These are phyloP conservation scores for Rafetus swinhoei DNA, from an alignment of 2,113 vertebrate species.

Conservation along the genomic window DNA sequence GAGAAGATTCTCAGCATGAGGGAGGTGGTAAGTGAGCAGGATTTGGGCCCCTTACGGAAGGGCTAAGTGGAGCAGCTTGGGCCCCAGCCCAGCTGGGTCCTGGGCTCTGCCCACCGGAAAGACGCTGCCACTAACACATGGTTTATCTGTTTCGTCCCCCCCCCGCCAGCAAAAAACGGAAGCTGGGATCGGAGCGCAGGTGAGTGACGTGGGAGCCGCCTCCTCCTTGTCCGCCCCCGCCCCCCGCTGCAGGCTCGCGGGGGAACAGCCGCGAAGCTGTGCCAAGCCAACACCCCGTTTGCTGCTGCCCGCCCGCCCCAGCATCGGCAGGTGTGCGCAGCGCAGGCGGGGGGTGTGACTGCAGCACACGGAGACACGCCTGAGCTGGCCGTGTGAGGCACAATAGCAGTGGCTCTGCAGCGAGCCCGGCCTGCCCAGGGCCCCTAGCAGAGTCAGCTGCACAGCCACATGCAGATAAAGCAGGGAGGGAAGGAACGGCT, in stretches of 20 bases:
- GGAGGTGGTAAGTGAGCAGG: background rate
- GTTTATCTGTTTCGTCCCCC: constrained; percentile 53
- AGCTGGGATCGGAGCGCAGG: constrained; percentile 81
- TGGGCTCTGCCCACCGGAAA: background rate
- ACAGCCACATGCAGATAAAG: too few species aligned
- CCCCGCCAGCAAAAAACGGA: constrained; percentile 82
- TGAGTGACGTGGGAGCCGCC: constrained; percentile 55
- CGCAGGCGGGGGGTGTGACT: background rate
- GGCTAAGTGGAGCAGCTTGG: fast-evolving
- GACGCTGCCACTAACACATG: constrained; percentile 8
- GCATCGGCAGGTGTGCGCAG: background rate
- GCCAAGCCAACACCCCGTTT: background rate
- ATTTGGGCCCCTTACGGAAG: background rate
- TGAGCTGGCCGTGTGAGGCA: background rate
- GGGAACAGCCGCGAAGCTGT: background rate
- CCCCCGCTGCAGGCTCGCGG: background rate
- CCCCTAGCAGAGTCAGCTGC: too few species aligned
- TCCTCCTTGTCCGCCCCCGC: background rate
- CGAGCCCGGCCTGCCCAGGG: too few species aligned
- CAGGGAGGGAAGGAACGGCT: too few species aligned
- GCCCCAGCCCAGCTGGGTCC: fast-evolving
- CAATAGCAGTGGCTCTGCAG: background rate
- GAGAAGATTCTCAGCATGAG: fast-evolving
- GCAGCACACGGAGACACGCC: background rate
- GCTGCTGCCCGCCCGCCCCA: background rate